Conservation (phyloP, 1,140 invertebrate genomes). For the Heliconius melpomene region DNA sequence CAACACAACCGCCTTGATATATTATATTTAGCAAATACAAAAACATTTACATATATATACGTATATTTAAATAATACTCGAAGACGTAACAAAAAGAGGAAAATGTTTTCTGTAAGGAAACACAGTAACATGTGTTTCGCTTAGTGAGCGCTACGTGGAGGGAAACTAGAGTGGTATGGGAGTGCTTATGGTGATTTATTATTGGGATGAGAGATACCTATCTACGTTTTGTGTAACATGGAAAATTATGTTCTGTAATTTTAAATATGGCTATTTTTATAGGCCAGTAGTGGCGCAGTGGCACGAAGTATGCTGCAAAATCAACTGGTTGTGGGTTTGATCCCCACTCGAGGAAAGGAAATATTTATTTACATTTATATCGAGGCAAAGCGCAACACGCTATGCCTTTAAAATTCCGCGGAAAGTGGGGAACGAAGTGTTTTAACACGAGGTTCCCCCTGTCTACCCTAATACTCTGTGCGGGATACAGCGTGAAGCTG, state of each 20-base stretch:
- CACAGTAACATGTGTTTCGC: not conserved
- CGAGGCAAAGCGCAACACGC: no score
- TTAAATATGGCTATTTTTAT: not conserved
- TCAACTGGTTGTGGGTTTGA: no score
- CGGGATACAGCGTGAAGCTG: no score
- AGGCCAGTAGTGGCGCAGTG: not conserved
- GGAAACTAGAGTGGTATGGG: not conserved
- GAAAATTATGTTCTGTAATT: not conserved
- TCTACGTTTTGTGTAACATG: not conserved
- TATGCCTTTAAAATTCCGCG: no score
- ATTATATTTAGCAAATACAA: no score
- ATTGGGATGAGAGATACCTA: not conserved
- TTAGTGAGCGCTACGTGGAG: not conserved
- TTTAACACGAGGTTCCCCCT: no score
- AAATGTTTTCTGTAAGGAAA: conserved; percentile 1
- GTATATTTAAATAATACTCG: not conserved
- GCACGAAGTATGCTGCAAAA: no score
- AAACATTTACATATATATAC: not conserved
- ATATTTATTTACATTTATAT: no score
- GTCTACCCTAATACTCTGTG: no score
- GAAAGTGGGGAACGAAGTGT: no score
- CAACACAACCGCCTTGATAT: no score
- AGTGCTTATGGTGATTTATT: not conserved
- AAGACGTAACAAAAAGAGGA: conserved; percentile 12
- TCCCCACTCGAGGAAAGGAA: no score